Base-by-base conservation (phyloP, 2,888 invertebrate genomes). In the Lamellibrachia satsuma region DNA sequence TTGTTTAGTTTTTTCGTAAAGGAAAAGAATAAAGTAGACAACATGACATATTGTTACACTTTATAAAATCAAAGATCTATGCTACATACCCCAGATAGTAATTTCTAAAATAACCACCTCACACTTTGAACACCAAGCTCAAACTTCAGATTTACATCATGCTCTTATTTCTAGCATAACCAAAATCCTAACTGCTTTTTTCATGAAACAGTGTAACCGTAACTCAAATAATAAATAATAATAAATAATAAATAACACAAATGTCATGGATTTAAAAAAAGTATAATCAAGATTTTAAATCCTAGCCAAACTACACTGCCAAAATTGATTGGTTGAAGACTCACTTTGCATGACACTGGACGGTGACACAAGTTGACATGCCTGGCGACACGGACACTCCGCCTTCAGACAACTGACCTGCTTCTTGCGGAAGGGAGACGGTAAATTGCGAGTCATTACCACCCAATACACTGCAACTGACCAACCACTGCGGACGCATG, bases 261-360 rank as follows among this genome's bases (percentile, higher is more conserved):
- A 39, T 39, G 1, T 39, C 39, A 39, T 39, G 39, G 39, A 39
- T 39, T 39, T 39, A 39, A 39, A 39, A 39, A 39, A 39, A 39
- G 39, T 39, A 39, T 39, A 39, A 39, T 39, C 39, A 39, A 39
- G 39, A 39, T 39, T 39, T 39, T 39, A 39, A 39, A 39, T 39
- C 27, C 75, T 75, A 75, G 15, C 75, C 4, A 75, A 75, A n/a
- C 75, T 75, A 2, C 75, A 22, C 6, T n/a, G 3, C 75, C 75
- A 75, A 4, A 22, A 22, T 6, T 75, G 75, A 75, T 1, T 51
- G 15, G 11, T 7, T 27, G 39, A 39, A 7, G n/a, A 91, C 92
- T 60, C 90, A 93, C 94, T 57, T 93, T 51, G 93, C 93, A 51
- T 92, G 52, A 93, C 93, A 94, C n/a, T 92, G 90, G 4, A 93